Evolutionary conservation across 92 coral and sea anemone species (phyloP), one percentile per base, ranked within the genome.

Genomic region (Hydrozoanthus gracilis): DNA sequence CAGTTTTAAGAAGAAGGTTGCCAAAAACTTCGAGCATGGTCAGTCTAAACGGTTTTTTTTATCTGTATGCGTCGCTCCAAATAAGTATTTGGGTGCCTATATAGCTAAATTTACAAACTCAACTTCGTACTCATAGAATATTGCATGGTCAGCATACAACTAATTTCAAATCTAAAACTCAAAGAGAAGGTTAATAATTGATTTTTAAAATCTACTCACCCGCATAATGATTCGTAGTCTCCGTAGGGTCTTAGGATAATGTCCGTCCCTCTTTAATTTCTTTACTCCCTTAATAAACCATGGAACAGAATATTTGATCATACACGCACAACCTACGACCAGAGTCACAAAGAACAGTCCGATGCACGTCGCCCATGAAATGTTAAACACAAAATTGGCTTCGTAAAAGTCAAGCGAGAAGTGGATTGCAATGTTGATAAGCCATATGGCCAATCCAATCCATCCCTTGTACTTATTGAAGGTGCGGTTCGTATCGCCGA

Each of bases 331-430:
- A 50, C 98, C 92, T 7, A 89, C 95, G 7, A 95, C 89, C 12
- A 94, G 88, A 0, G 98, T 91, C 15, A 93, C 67, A 4, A 95
- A 52, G 74, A 95, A 95, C 82, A 95, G 79, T 0, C 95, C 98
- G 72, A 95, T 94, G 51, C 96, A 92, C 2, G 96, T 95, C 2
- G 98, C 98, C 98, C 98, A 95, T 3, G 98, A 92, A 8, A 87
- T 90, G 14, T 94, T 91, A 73, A 95, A 95, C 51, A 95, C 96
- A 70, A 95, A 94, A 54, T 86, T 91, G 8, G 98, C 95, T 47
- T 95, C 98, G 87, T 95, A 95, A 61, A 95, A 95, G 60, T 95
- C 98, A 9, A 95, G 77, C 51, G 95, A 88, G 87, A 95, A 95
- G 76, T 95, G 98, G 51, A 95, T 94, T 39, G 90, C 70, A 12